Conservation (phyloP, 1,140 invertebrate species). For the Penaeus indicus region DNA sequence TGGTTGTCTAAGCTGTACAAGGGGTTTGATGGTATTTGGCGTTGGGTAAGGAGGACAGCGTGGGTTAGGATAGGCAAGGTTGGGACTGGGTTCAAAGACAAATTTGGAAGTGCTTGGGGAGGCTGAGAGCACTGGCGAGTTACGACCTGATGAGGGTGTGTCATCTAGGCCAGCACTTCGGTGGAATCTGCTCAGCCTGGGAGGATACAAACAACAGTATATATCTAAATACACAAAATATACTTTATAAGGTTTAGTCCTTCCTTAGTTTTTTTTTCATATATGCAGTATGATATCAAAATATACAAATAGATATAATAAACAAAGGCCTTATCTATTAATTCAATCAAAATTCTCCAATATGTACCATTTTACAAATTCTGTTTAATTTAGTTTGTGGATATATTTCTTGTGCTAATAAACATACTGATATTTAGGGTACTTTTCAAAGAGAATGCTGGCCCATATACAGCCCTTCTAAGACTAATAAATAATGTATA, state of each 20-base stretch:
- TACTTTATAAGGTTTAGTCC: not conserved
- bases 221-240: not conserved
- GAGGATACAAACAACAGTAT: not conserved
- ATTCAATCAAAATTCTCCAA: no score
- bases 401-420: no score
- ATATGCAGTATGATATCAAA: not conserved
- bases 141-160: slow-evolving; percentile 77
- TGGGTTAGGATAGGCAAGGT: slow-evolving; percentile 87
- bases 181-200: slow-evolving; percentile 88
- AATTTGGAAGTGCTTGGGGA: slow-evolving; percentile 70
- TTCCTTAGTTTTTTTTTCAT: not conserved
- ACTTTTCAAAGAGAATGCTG: no score
- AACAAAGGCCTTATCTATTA: not conserved
- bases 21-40: slow-evolving; percentile 82
- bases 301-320: not conserved
- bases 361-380: no score
- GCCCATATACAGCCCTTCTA: not conserved
- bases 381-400: no score
- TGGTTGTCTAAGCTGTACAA: slow-evolving; percentile 89
- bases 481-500: not conserved
- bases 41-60: slow-evolving; percentile 90
- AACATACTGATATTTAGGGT: no score
- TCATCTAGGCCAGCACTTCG: slow-evolving; percentile 90
- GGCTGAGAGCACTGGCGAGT: slow-evolving; percentile 81
- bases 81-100: slow-evolving; percentile 66